phyloP scores from a whole-genome alignment of 2,888 invertebrate species.

The Agapostemon virescens region DNA sequence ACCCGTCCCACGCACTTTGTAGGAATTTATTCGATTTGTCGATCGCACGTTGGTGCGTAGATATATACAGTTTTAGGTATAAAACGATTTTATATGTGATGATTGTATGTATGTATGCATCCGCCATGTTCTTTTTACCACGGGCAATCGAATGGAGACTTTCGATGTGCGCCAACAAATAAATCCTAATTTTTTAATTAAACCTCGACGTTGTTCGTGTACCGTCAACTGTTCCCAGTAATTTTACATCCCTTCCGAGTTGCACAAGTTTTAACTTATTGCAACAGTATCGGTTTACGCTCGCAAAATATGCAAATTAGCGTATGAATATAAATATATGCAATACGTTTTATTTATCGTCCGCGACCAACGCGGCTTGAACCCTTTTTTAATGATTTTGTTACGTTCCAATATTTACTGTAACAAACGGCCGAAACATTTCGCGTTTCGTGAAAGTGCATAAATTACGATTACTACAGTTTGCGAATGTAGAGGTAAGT shows the following conservation, averaged over 20 bases:
- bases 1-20: background rate
- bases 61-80: slow-evolving; percentile 8
- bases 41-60: background rate
- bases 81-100: slow-evolving; percentile 4
- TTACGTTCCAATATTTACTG: background rate
- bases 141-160: background rate
- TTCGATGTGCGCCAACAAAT: slow-evolving; percentile 17
- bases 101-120: slow-evolving; percentile 30
- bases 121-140: background rate
- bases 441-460: background rate
- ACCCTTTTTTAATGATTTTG: background rate
- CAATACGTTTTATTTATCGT: background rate
- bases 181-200: slow-evolving; percentile 25
- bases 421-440: background rate
- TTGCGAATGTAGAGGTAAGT: background rate
- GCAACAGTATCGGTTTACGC: background rate
- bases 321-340: too few species aligned
- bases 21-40: background rate
- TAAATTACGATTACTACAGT: background rate
- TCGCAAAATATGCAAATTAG: background rate
- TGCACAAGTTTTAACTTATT: background rate
- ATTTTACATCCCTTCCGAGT: background rate
- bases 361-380: background rate
- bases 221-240: background rate
- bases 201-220: background rate